Conservation (phyloP, 2,113 vertebrate species). For the Camelus bactrianus region DNA sequence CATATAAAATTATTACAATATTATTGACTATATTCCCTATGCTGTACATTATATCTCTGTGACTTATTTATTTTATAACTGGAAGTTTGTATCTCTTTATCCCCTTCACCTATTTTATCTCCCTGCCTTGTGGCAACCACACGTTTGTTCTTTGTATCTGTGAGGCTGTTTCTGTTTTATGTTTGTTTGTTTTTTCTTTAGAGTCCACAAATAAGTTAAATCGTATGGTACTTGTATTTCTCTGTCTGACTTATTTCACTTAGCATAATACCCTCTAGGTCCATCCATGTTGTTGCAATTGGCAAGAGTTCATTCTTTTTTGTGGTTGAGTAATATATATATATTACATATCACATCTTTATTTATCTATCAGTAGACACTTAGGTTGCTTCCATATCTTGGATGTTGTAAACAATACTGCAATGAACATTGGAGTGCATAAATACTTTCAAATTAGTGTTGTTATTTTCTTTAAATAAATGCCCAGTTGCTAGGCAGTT, state of each 20-base stretch:
- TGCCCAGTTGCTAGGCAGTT: not conserved
- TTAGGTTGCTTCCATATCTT: not conserved
- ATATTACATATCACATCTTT: not conserved
- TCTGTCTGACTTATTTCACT: not conserved
- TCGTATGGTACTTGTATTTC: not conserved
- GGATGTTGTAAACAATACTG: not conserved
- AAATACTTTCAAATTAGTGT: not conserved
- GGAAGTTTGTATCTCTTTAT: not conserved
- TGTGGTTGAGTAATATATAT: not conserved
- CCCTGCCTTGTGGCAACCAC: not conserved
- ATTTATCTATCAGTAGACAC: not conserved
- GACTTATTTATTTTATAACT: not conserved
- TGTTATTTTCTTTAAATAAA: not conserved
- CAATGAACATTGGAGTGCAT: not conserved
- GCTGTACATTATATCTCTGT: not conserved
- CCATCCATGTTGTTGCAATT: not conserved
- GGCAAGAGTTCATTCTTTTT: not conserved
- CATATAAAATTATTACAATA: not conserved
- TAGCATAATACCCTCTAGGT: not conserved
- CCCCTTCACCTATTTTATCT: not conserved
- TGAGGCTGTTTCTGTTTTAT: not conserved
- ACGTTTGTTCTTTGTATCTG: not conserved
- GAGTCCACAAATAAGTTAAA: not conserved
- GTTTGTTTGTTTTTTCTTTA: not conserved
- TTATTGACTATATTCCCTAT: not conserved